Evolutionary conservation across 2,113 vertebrate genomes (phyloP).

Genomic region (Promerops cafer): DNA sequence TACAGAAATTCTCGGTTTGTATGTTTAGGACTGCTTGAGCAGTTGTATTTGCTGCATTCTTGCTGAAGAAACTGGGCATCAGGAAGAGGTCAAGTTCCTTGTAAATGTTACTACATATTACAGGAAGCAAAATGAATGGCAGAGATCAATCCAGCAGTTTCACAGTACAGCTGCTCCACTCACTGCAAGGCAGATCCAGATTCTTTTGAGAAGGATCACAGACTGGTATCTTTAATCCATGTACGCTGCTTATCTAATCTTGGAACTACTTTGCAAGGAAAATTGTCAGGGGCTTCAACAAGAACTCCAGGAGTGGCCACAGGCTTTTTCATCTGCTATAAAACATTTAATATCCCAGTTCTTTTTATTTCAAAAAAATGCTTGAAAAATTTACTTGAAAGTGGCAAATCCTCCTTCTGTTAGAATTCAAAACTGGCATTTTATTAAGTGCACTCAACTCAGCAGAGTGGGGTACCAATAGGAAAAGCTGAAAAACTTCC

Average conservation of each 20-base stretch:
- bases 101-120: neutral
- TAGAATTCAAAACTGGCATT: neutral
- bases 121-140: fast-evolving
- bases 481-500: neutral
- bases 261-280: neutral
- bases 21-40: neutral
- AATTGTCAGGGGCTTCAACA: neutral
- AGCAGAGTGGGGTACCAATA: neutral
- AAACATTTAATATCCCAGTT: neutral
- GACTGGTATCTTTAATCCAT: neutral
- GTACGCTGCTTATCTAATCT: neutral
- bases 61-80: fast-evolving
- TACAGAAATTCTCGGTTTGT: neutral
- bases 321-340: neutral
- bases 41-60: neutral
- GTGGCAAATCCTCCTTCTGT: neutral
- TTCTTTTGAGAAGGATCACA: neutral
- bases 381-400: neutral
- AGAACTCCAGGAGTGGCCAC: neutral
- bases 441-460: neutral
- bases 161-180: neutral
- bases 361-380: neutral
- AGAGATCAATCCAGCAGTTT: neutral
- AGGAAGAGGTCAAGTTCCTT: neutral
- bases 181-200: neutral